These are phyloP conservation scores for Aleiodes sp. DNA, from an alignment of 1,140 invertebrate genomes.

Conservation along the genomic window DNA sequence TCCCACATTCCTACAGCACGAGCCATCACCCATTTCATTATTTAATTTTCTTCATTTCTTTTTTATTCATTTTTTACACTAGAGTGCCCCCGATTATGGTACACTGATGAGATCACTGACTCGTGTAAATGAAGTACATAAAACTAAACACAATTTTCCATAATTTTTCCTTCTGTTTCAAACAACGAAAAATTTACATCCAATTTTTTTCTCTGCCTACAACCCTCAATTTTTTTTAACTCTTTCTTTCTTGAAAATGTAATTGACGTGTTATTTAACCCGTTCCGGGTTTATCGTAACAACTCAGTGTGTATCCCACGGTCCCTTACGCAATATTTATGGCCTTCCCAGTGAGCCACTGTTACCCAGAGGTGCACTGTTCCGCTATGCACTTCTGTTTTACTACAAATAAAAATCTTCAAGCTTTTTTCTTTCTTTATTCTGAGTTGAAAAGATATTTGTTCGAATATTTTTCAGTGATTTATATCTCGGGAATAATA, in stretches of 20 bases:
- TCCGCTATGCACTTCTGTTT: not conserved
- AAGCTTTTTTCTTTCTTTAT: too few relatives aligned
- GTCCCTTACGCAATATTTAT: constrained; percentile 1
- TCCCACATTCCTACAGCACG: not conserved
- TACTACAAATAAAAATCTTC: not conserved
- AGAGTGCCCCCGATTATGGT: not conserved
- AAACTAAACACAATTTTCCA: not conserved
- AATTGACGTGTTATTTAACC: constrained; percentile 11
- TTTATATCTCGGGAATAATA: too few relatives aligned
- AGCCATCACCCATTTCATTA: not conserved
- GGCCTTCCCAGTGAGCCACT: not conserved
- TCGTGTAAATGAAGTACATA: not conserved
- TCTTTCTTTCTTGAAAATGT: not conserved
- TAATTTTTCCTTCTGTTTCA: too few relatives aligned
- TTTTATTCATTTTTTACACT: not conserved
- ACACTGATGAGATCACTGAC: not conserved
- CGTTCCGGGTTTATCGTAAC: constrained; percentile 10
- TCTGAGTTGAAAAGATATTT: too few relatives aligned
- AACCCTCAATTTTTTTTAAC: not conserved
- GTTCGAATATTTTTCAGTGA: too few relatives aligned
- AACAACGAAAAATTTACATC: too few relatives aligned
- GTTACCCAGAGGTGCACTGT: not conserved
- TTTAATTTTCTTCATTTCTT: not conserved
- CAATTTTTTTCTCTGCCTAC: not conserved
- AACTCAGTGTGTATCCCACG: not conserved